Evolutionary conservation across 64 coral and sea anemone species (phyloP).

Genomic region (Dendrophyllia cribrosa): DNA sequence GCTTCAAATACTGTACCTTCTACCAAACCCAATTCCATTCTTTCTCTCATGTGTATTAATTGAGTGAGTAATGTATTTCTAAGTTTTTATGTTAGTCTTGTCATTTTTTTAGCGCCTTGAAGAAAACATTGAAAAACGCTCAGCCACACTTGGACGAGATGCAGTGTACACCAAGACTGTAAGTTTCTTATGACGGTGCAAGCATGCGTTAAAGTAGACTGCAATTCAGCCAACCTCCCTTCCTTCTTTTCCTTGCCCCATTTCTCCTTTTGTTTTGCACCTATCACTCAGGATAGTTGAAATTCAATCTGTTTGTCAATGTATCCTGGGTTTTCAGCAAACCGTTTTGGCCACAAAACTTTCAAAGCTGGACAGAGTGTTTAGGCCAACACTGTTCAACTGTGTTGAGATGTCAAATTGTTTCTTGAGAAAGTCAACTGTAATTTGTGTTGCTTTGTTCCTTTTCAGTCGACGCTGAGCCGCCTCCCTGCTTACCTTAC

Average conservation of each 20-base stretch:
- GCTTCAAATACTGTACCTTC: background rate
- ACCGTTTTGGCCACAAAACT: no score
- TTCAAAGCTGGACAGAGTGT: background rate
- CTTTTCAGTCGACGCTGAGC: slow-evolving; percentile 79
- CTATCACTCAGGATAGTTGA: no score
- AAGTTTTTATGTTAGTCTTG: background rate
- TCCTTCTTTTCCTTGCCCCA: no score
- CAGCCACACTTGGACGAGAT: slow-evolving; percentile 80
- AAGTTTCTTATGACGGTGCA: background rate
- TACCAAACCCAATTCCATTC: background rate
- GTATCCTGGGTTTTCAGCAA: no score
- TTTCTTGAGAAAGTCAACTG: background rate
- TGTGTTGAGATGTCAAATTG: background rate
- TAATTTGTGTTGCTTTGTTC: background rate
- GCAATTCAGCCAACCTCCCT: no score
- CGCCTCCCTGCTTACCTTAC: slow-evolving; percentile 89
- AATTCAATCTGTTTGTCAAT: no score
- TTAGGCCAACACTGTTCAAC: background rate
- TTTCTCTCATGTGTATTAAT: no score
- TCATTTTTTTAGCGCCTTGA: slow-evolving; percentile 67
- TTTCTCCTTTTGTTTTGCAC: no score
- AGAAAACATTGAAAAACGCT: slow-evolving; percentile 82
- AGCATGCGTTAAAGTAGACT: no score
- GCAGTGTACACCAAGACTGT: slow-evolving; percentile 87
- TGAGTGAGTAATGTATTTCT: background rate